Percentiles rank a stretch among this genome's conserved stretches.
Conservation (phyloP, 2,797 vertebrate species). For the Lithobates sylvaticus region DNA sequence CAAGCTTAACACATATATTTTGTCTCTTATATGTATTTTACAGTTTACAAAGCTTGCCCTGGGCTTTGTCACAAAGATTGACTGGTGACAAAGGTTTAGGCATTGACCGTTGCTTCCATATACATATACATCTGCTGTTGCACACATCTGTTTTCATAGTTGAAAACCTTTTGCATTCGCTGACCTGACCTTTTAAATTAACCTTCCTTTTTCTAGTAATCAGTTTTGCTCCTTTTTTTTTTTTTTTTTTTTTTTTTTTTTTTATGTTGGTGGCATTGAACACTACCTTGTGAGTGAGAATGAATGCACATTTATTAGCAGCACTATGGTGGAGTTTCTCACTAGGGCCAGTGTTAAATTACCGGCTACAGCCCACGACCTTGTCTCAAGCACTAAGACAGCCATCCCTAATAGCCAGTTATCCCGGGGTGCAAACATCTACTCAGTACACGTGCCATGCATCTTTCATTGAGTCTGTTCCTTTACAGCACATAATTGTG, state of each 20-base stretch:
- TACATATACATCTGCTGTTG: too few relatives aligned
- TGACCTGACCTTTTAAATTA: neutral
- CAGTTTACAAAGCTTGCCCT: too few relatives aligned
- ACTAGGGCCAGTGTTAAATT: slow-evolving; percentile 27
- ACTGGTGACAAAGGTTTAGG: too few relatives aligned
- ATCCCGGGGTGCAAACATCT: slow-evolving; percentile 29
- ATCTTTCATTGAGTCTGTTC: slow-evolving; percentile 13
- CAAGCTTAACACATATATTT: too few relatives aligned
- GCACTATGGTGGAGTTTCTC: neutral
- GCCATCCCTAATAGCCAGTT: slow-evolving; percentile 29
- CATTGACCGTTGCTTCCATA: too few relatives aligned
- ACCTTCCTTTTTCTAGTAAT: neutral
- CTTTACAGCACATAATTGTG: neutral
- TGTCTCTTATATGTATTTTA: too few relatives aligned
- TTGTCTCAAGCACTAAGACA: slow-evolving; percentile 22
- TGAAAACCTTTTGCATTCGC: neutral
- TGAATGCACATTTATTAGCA: neutral
- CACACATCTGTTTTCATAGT: too few relatives aligned
- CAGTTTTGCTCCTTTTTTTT: neutral
- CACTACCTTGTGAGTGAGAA: neutral
- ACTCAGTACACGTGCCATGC: slow-evolving; percentile 1
- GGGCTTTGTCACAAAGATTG: too few relatives aligned
- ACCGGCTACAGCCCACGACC: slow-evolving; percentile 16
- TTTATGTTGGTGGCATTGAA: neutral
- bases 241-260: neutral